Base-by-base conservation (phyloP, 2,113 vertebrate genomes). In the Siniperca chuatsi region DNA sequence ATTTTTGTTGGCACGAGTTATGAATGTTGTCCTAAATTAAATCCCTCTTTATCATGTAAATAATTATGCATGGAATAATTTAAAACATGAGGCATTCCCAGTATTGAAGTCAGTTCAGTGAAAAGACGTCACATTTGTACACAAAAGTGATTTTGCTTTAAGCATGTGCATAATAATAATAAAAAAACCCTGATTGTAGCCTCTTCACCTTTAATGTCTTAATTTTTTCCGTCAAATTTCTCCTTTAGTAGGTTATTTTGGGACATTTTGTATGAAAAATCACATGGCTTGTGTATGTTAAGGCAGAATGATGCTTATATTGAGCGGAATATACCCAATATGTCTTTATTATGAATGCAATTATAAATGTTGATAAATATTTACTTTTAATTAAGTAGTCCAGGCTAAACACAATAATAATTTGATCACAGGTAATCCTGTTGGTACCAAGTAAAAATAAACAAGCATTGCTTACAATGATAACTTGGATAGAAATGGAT, bases 21-120 rank as follows among this genome's bases (percentile, higher is more conserved):
- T 89, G 44, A 82, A 81, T 44, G 29, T 81, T 88, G 62, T 83
- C 69, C 25, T 40, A 42, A 83, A 91, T 84, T 69, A 46, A 88
- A 87, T 74, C 52, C 40, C 40, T 61, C 60, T 83, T 89, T 85
- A 82, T 87, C 72, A 78, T 67, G 40, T 21, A 25, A 79, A 91
- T 87, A 35, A 71, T 81, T 84, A 72, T 82, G 25, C 62, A 70
- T 82, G 61, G 76, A 61, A 80, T 80, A 21, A 77, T 85, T 85
- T 65, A 60, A 86, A 82, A 61, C 42, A 8, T 4, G 23, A 77
- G 62, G n/a, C 46, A 55, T 79, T 87, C 75, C 73, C 64, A 79
- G 80, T 82, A 75, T 68, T 50, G 46, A 83, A 82, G 52, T 61
- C 44, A 81, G 33, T 64, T 52, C 42, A 35, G 16, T 74, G n/a